phyloP scores from a whole-genome alignment of 2,888 invertebrate species.

The Volucella bombylans region DNA sequence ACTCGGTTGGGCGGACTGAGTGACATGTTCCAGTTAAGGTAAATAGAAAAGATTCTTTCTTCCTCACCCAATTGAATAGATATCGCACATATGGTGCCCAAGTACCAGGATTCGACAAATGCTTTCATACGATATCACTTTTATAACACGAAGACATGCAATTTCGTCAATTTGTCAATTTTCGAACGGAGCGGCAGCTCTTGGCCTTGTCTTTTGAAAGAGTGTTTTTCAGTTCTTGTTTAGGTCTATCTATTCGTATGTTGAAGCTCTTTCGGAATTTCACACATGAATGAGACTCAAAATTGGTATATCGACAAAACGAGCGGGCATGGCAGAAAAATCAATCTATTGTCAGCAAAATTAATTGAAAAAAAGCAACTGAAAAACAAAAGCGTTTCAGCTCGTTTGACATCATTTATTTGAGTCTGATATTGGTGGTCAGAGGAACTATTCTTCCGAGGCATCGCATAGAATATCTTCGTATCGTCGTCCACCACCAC shows the following conservation, averaged over 20 bases:
- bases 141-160: conserved; percentile 67
- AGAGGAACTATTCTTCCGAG: conserved; percentile 50
- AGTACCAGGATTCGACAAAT: conserved; percentile 40
- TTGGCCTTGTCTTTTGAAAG: conserved; percentile 21
- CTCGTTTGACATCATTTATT: conserved; percentile 54
- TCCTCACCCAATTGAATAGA: conserved; percentile 43
- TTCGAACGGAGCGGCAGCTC: conserved; percentile 35
- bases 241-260: no score
- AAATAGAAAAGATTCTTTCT: conserved; percentile 51
- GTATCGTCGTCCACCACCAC: conserved; percentile 25
- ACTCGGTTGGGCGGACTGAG: conserved; percentile 49
- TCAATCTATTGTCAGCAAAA: conserved; percentile 18
- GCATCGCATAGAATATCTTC: conserved; percentile 51
- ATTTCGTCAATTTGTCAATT: conserved; percentile 73
- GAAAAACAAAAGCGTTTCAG: conserved; percentile 27
- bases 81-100: conserved; percentile 59
- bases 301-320: conserved; percentile 10
- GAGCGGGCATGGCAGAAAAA: conserved; percentile 14
- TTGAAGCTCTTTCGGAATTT: background rate
- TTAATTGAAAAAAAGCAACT: conserved; percentile 25
- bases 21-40: conserved; percentile 70
- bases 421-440: conserved; percentile 49
- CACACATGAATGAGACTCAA: conserved; percentile 29
- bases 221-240: conserved; percentile 5
- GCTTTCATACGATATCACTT: conserved; percentile 30